Evolutionary conservation across 1,140 invertebrate genomes (phyloP).

Genomic region (Drosophila orena): DNA sequence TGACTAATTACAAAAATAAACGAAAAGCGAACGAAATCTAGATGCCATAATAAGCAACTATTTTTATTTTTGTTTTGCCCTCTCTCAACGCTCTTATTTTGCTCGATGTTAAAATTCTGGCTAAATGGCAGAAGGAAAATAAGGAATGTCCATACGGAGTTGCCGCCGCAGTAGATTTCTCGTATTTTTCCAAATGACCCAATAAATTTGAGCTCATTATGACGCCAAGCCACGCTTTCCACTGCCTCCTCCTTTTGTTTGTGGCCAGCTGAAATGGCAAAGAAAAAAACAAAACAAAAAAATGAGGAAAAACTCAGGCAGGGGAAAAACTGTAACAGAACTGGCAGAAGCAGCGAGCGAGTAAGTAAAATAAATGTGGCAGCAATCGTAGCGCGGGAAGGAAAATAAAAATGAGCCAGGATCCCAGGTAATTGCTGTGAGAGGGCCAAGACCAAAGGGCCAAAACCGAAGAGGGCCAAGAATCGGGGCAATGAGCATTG

Average conservation of each 20-base stretch:
- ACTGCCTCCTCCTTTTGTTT: conserved; percentile 49
- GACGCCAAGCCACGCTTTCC: conserved; percentile 74
- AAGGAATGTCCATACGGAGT: conserved; percentile 37
- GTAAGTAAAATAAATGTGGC: conserved; percentile 72
- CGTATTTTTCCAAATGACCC: conserved; percentile 80
- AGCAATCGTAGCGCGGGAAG: conserved; percentile 41
- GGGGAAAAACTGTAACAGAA: conserved; percentile 6
- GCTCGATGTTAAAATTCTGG: conserved; percentile 42
- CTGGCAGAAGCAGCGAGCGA: conserved; percentile 38
- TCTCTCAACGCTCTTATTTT: conserved; percentile 17
- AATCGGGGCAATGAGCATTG: conserved; percentile 39
- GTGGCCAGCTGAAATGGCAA: conserved; percentile 60
- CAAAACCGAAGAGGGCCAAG: conserved; percentile 24
- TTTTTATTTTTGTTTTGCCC: conserved; percentile 36
- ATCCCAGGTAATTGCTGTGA: conserved; percentile 73
- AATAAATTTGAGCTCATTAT: conserved; percentile 83
- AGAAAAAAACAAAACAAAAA: conserved; percentile 17
- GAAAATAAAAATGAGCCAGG: conserved; percentile 59
- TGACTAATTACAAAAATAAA: conserved; percentile 78
- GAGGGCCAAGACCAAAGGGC: conserved; percentile 30
- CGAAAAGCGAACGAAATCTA: conserved; percentile 35
- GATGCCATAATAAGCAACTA: conserved; percentile 78
- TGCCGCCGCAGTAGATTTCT: conserved; percentile 59
- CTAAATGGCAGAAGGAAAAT: conserved; percentile 37
- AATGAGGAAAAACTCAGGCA: neutral